Evolutionary conservation across 1,140 invertebrate genomes (phyloP), one percentile per base, ranked within the genome.

Genomic region (Lanistes nyassanus): DNA sequence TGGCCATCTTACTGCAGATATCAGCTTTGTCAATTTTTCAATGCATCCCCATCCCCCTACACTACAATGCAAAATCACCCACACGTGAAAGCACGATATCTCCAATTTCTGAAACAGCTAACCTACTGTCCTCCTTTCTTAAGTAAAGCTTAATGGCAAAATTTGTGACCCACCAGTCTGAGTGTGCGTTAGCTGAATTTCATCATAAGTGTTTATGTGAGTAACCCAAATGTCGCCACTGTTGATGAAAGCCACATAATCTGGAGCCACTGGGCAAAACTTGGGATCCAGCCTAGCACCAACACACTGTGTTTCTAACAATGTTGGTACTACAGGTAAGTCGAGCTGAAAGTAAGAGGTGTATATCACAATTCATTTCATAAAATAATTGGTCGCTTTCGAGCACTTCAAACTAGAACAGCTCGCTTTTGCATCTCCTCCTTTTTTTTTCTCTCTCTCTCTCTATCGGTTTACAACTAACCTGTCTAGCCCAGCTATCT

Each of bases 221-320:
- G 94, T 94, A 13, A 98, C 92, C 93, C 97, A 98, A 56, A 99
- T 92, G 91, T 99, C 97, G 76, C 94, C 94, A 65, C 94, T 92
- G 78, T 94, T 94, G n/a, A 97, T 93, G 89, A 96, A 97, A 16
- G 96, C 96, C 62, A 98, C 93, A 60, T 98, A 90, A 82, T 95
- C 92, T 9, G 95, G 92, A 87, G 96, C 94, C 79, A 92, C 92
- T 3, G 97, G 97, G 86, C 97, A 98, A 83, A 98, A 95, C 87
- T 96, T 94, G 1, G 97, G 95, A 85, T 96, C 95, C 6, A 98
- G 89, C 79, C 94, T 92, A 82, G 95, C 90, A 87, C 94, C 92
- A 72, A 71, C 79, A 85, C 92, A 82, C 47, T 66, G 79, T 23
- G 83, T 89, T n/a, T 84, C 81, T 21, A 91, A 79, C 69, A 72